These are phyloP conservation scores for Rhinichthys osculus DNA, from an alignment of 2,797 vertebrate species.

Conservation along the genomic window DNA sequence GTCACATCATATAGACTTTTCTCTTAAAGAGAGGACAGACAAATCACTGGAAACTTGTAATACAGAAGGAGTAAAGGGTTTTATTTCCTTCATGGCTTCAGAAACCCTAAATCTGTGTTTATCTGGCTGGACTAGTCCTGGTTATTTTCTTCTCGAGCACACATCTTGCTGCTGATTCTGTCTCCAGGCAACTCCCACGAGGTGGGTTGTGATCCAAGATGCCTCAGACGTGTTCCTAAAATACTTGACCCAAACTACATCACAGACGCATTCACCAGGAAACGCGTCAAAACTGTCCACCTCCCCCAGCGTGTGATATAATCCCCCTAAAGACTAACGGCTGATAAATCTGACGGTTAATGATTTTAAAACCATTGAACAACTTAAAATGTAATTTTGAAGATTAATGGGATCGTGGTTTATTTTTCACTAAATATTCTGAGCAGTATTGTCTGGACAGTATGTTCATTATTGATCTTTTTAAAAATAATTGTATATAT, in stretches of 20 bases:
- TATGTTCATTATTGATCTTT: background rate
- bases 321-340: background rate
- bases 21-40: background rate
- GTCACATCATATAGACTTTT: background rate
- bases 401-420: background rate
- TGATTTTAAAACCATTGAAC: background rate
- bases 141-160: constrained; percentile 12
- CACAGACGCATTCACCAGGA: constrained; percentile 41
- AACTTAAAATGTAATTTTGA: background rate
- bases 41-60: background rate
- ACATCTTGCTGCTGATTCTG: constrained; percentile 7
- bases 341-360: background rate
- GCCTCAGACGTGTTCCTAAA: constrained; percentile 42
- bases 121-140: background rate
- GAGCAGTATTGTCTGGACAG: background rate
- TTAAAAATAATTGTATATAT: background rate
- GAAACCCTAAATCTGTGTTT: constrained; percentile 7
- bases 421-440: background rate
- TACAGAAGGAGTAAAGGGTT: background rate
- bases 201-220: constrained; percentile 1
- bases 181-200: constrained; percentile 32
- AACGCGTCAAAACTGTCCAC: constrained; percentile 25
- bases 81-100: background rate
- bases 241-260: constrained; percentile 51
- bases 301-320: background rate